Conservation (phyloP, 2,888 invertebrate genomes). For the Rambutsinella grinnellia region DNA sequence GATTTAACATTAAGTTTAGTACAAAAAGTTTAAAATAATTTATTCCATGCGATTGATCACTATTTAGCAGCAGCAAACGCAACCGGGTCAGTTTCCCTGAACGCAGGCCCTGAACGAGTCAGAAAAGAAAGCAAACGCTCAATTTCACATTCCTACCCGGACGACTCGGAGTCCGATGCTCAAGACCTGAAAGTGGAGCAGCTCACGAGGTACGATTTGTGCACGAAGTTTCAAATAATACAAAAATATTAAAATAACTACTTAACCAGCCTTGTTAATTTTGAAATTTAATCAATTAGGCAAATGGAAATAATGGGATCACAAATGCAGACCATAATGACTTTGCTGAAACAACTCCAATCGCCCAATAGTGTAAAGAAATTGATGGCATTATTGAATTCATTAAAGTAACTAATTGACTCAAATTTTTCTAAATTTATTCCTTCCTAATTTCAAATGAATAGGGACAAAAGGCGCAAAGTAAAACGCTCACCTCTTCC, state of each 20-base stretch:
- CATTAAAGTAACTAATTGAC: too few species aligned
- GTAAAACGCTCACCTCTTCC: constrained; percentile 31
- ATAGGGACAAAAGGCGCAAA: constrained; percentile 37
- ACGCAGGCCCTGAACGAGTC: not conserved
- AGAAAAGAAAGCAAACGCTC: constrained; percentile 54
- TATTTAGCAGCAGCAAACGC: too few species aligned
- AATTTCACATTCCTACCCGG: constrained; percentile 64
- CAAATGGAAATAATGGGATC: constrained; percentile 72
- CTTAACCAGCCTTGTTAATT: too few species aligned
- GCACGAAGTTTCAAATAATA: too few species aligned
- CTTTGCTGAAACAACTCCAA: constrained; percentile 74
- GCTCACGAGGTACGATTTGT: constrained; percentile 73
- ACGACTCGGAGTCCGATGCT: constrained; percentile 57
- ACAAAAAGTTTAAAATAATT: too few species aligned
- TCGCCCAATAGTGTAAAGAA: constrained; percentile 26
- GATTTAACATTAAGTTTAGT: too few species aligned
- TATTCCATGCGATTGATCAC: too few species aligned
- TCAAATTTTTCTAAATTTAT: not conserved
- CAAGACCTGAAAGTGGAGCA: constrained; percentile 74
- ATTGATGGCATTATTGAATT: too few species aligned
- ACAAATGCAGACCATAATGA: constrained; percentile 81
- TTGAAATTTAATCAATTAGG: constrained; percentile 26
- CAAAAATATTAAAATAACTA: too few species aligned
- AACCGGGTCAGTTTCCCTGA: not conserved
- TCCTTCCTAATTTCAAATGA: not conserved